Evolutionary conservation across 2,797 vertebrate species (phyloP).

Genomic region (Melanitta fusca): DNA sequence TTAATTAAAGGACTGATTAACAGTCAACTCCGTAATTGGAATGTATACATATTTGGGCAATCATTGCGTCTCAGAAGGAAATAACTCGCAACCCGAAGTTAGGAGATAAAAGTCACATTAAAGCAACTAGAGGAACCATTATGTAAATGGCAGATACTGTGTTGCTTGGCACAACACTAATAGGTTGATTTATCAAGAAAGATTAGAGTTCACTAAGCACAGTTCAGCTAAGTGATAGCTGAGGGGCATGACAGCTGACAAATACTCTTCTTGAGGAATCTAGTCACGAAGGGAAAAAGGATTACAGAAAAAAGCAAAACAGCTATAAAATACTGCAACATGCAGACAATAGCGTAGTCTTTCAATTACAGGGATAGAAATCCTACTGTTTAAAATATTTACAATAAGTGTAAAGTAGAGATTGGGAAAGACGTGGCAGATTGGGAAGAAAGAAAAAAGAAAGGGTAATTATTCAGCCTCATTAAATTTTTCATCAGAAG

Average conservation of each 20-base stretch:
- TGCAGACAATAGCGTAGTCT: not conserved
- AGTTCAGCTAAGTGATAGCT: constrained; percentile 6
- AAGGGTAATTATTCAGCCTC: constrained; percentile 61
- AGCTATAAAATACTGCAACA: not conserved
- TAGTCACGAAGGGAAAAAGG: not conserved
- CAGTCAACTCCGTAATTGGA: not conserved
- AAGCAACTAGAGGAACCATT: not conserved
- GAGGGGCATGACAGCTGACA: constrained; percentile 14
- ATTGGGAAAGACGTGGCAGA: not conserved
- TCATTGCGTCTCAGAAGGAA: not conserved
- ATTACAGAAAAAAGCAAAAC: not conserved
- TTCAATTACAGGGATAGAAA: not conserved
- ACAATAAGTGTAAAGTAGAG: not conserved
- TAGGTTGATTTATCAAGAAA: constrained; percentile 37
- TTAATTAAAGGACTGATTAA: not conserved
- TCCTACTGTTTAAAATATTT: not conserved
- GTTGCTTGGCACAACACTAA: not conserved
- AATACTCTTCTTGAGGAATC: not conserved
- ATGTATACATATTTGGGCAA: not conserved
- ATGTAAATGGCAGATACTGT: not conserved
- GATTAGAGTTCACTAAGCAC: not conserved
- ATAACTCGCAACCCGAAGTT: not conserved
- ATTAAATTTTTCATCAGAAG: constrained; percentile 67
- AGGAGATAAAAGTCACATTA: not conserved
- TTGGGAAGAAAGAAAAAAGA: not conserved